Conservation (phyloP, 2,113 vertebrate species). For the Phrynocephalus versicolor region DNA sequence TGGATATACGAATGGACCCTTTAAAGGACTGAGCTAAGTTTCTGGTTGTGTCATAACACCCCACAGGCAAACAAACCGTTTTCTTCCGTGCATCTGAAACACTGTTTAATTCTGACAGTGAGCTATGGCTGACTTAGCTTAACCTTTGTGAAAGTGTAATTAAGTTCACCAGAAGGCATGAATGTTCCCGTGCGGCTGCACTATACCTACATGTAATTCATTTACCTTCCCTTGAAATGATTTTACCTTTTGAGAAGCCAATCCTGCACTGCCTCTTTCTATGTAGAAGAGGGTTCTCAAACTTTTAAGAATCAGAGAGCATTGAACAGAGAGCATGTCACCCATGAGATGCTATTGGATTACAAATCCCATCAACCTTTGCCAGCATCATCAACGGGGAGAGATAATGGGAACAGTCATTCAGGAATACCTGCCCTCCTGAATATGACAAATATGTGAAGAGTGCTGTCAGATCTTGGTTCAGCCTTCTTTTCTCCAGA, state of each 20-base stretch:
- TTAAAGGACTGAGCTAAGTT: neutral
- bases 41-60: neutral
- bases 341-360: too few relatives aligned
- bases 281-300: neutral
- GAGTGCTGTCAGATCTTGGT: too few relatives aligned
- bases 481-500: too few relatives aligned
- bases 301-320: too few relatives aligned
- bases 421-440: too few relatives aligned
- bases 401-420: too few relatives aligned
- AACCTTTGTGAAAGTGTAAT: constrained; percentile 15
- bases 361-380: too few relatives aligned
- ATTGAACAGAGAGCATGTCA: too few relatives aligned
- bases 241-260: neutral
- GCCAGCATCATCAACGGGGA: too few relatives aligned
- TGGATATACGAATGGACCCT: rapidly evolving
- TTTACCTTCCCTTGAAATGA: neutral
- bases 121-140: constrained; percentile 6
- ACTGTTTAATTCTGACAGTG: neutral
- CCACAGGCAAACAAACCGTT: constrained; percentile 8
- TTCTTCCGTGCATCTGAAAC: neutral
- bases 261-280: neutral
- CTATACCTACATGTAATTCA: neutral
- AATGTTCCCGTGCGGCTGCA: neutral
- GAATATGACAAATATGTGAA: too few relatives aligned
- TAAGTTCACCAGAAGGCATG: neutral